These are phyloP conservation scores for Oconnorella tubifera DNA, from an alignment of 2,888 invertebrate genomes.

Conservation along the genomic window DNA sequence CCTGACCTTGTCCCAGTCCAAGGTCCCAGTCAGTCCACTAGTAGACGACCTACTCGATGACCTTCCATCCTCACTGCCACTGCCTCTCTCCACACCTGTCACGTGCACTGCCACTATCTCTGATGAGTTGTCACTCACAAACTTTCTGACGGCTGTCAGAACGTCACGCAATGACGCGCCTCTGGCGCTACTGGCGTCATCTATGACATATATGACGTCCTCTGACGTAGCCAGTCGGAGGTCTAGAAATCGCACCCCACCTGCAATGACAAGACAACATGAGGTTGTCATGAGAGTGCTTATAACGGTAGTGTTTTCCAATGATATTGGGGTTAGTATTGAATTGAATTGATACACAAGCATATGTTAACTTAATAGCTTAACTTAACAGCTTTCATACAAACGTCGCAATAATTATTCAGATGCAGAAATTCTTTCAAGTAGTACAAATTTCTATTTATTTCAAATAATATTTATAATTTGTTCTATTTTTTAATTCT, in stretches of 20 bases:
- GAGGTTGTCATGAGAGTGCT: too few species aligned
- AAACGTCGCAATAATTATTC: too few species aligned
- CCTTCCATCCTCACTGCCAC: neutral
- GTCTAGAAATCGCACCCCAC: slow-evolving; percentile 31
- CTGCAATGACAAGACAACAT: neutral
- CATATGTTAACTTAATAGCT: too few species aligned
- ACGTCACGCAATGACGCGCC: slow-evolving; percentile 26
- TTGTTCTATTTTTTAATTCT: too few species aligned
- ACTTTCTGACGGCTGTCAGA: slow-evolving; percentile 20
- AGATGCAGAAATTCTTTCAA: too few species aligned
- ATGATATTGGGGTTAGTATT: too few species aligned
- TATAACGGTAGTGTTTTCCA: too few species aligned
- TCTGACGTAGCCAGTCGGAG: slow-evolving; percentile 28
- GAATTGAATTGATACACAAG: too few species aligned
- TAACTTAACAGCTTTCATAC: too few species aligned
- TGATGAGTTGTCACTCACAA: slow-evolving; percentile 25
- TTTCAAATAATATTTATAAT: too few species aligned
- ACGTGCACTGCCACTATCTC: slow-evolving; percentile 28
- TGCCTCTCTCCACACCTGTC: slow-evolving; percentile 19
- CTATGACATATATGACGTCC: slow-evolving; percentile 17
- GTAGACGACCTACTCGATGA: neutral
- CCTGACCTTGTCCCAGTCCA: slow-evolving; percentile 27
- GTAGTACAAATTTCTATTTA: too few species aligned
- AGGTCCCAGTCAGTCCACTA: neutral
- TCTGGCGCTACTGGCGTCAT: slow-evolving; percentile 20